Evolutionary conservation across 1,140 invertebrate species (phyloP).

Genomic region (Cheumatopsyche charites): DNA sequence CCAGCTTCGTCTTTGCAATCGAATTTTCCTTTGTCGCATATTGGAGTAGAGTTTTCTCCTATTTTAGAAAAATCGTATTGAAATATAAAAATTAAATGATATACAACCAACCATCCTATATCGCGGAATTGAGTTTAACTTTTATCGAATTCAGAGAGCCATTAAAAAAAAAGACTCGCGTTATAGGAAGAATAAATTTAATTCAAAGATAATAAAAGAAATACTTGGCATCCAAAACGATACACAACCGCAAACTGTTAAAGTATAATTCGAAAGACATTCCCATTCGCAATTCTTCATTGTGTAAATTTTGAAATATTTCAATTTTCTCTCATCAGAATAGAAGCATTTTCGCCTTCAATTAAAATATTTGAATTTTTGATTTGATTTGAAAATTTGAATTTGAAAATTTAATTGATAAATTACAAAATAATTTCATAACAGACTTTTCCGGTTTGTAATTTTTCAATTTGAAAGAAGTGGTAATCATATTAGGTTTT

Average conservation of each 20-base stretch:
- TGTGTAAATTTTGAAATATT: constrained; percentile 73
- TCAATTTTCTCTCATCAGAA: constrained; percentile 65
- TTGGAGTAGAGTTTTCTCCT: background rate
- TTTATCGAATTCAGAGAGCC: too few species aligned
- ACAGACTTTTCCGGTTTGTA: constrained; percentile 59
- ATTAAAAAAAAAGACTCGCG: too few species aligned
- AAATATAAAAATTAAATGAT: too few species aligned
- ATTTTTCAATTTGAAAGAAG: constrained; percentile 61
- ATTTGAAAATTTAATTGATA: too few species aligned
- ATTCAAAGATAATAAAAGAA: constrained; percentile 9
- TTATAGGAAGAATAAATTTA: background rate
- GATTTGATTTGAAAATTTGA: too few species aligned
- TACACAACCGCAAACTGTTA: constrained; percentile 69
- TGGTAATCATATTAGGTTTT: constrained; percentile 68
- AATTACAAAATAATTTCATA: background rate
- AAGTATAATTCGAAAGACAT: constrained; percentile 77
- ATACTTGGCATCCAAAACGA: constrained; percentile 72
- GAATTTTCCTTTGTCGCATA: background rate
- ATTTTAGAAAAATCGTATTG: too few species aligned
- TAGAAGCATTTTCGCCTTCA: constrained; percentile 68
- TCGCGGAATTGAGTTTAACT: too few species aligned
- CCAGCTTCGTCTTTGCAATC: background rate
- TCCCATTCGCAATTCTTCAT: constrained; percentile 79
- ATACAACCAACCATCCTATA: too few species aligned
- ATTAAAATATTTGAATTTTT: constrained; percentile 20